phyloP scores from a whole-genome alignment of 2,888 invertebrate genomes.

The Latrodectus elegans region DNA sequence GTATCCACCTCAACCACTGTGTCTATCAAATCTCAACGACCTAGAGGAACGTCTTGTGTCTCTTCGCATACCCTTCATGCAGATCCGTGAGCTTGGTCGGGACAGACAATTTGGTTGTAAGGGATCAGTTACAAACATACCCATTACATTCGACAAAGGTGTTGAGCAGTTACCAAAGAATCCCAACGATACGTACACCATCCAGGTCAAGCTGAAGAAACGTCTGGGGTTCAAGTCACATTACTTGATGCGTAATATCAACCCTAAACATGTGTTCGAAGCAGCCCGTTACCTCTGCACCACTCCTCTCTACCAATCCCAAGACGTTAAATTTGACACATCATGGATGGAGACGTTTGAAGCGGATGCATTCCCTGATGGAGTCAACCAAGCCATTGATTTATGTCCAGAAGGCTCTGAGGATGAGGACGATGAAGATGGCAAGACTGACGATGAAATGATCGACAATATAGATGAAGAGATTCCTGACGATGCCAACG shows the following conservation, averaged over 20 bases:
- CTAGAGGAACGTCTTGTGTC: slow-evolving; percentile 74
- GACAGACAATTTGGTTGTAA: slow-evolving; percentile 70
- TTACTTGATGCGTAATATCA: slow-evolving; percentile 2
- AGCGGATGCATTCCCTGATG: background rate
- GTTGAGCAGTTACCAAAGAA: background rate
- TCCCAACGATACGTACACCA: background rate
- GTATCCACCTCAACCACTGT: background rate
- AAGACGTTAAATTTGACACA: background rate
- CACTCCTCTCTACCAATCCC: background rate
- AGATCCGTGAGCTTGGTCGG: slow-evolving; percentile 73
- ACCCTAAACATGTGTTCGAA: background rate
- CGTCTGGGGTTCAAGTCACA: background rate
- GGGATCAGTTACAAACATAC: slow-evolving; percentile 73
- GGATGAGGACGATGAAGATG: too few relatives aligned
- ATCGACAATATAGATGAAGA: too few relatives aligned
- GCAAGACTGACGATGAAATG: too few relatives aligned
- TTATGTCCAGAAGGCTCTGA: background rate
- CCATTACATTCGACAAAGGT: slow-evolving; percentile 47
- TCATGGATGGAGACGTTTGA: background rate
- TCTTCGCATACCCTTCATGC: slow-evolving; percentile 74
- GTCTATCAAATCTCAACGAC: background rate
- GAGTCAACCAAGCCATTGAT: background rate
- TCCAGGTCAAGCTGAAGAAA: slow-evolving; percentile 15
- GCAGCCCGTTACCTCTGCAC: background rate
- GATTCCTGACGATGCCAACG: background rate